A percentile compares a stretch with the other conserved stretches of the same genome.
Evolutionary conservation across 2,797 vertebrate genomes (phyloP).

Genomic region (Sus cebifrons): DNA sequence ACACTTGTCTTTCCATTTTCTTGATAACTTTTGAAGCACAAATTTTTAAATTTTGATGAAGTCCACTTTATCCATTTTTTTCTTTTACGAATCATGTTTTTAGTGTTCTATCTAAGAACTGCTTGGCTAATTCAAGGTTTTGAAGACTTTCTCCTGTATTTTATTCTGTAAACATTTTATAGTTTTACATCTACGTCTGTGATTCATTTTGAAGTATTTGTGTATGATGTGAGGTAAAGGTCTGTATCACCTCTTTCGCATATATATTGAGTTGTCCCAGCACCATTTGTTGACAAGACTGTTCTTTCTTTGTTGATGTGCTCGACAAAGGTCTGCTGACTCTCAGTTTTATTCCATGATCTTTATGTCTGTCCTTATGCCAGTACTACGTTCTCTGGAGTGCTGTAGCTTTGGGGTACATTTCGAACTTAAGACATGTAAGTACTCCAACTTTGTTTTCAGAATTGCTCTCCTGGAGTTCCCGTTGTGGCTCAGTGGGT

Average conservation of each 20-base stretch:
- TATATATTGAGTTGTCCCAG: neutral
- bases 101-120: neutral
- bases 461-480: neutral
- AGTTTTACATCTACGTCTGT: neutral
- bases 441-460: neutral
- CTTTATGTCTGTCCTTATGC: neutral
- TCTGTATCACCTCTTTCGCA: neutral
- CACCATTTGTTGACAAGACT: slow-evolving; percentile 14
- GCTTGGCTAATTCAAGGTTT: neutral
- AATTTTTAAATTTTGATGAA: neutral
- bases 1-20: neutral
- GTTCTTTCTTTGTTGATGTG: neutral
- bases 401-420: neutral
- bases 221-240: neutral
- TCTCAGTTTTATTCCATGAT: neutral
- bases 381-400: neutral
- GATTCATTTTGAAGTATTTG: neutral
- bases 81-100: neutral
- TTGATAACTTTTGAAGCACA: slow-evolving; percentile 4
- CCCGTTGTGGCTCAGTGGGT: no score
- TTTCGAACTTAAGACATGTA: slow-evolving; percentile 2
- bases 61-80: neutral
- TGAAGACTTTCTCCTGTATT: neutral
- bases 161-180: neutral
- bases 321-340: slow-evolving; percentile 9